Percentiles rank a stretch among this genome's conserved stretches.
These are phyloP conservation scores for Stegodyphus dumicola DNA, from an alignment of 1,140 invertebrate species.

Conservation along the genomic window DNA sequence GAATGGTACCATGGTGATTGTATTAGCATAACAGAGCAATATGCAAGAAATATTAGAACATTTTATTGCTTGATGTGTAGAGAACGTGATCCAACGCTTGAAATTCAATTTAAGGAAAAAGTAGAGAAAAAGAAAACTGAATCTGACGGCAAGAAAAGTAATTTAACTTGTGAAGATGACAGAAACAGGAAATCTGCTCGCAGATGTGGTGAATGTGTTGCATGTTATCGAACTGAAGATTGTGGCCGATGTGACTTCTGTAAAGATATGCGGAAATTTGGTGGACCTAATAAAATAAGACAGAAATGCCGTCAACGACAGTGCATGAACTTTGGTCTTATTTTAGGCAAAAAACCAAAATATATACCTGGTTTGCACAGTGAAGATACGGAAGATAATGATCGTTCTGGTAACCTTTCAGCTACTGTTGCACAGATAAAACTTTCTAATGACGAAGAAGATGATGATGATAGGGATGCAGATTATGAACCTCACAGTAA, in stretches of 20 bases:
- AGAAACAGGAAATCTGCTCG: conserved; percentile 65
- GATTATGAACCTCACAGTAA: conserved; percentile 41
- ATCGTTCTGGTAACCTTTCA: neutral
- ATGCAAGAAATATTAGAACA: conserved; percentile 92
- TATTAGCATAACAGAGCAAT: conserved; percentile 92
- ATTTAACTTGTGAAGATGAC: conserved; percentile 46
- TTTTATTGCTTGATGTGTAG: conserved; percentile 81
- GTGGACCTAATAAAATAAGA: conserved; percentile 78
- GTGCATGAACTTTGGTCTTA: conserved; percentile 69
- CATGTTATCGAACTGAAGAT: conserved; percentile 82
- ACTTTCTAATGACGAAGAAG: conserved; percentile 37
- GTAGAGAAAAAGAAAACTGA: conserved; percentile 69
- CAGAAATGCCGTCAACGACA: conserved; percentile 72
- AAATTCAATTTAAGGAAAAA: conserved; percentile 81
- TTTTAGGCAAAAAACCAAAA: conserved; percentile 57
- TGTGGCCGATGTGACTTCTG: conserved; percentile 90
- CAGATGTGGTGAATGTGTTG: conserved; percentile 84
- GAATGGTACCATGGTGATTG: conserved; percentile 99
- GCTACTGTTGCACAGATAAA: neutral
- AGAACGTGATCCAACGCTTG: conserved; percentile 83
- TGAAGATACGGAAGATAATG: conserved; percentile 46
- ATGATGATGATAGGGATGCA: conserved; percentile 53
- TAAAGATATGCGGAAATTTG: conserved; percentile 82
- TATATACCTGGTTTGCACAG: conserved; percentile 1
- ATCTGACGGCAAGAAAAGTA: conserved; percentile 63